Base-by-base conservation (phyloP, 2,888 invertebrate genomes). In the Sicus ferrugineus region DNA sequence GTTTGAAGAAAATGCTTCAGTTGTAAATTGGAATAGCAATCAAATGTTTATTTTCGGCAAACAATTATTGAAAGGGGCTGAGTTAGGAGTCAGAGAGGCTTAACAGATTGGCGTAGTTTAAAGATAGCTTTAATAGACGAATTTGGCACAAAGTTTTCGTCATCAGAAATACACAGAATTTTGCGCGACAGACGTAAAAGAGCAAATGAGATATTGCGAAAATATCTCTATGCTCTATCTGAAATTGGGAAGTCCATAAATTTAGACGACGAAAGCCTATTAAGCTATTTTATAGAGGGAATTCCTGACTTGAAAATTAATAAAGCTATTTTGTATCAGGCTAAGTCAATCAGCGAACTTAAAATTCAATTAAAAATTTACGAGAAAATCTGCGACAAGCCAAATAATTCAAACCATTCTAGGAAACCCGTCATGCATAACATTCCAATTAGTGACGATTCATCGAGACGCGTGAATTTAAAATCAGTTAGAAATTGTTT, bases 1-100 rank as follows among this genome's bases (percentile, higher is more conserved):
- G n/a, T 73, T 73, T 28, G 70, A 71, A 50, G 68, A 71, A 21
- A 67, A 67, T 11, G 74, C 73, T 9, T 26, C 11, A 11, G 69
- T 64, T 4, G 68, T 72, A 2, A 61, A 52, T 14, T 73, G 71
- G 72, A 67, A 70, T 19, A n/a, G 23, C 2, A 56, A 71, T 11
- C 68, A 70, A 19, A 72, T 69, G 14, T 71, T 19, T 52, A 30
- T 73, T 1, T 72, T 70, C 34, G 72, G 58, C 0, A 72, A 70
- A 30, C 73, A 74, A 50, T 56, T 67, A 14, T 26, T 71, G 11
- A 70, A 58, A 21, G 67, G 71, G 4, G 65, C 67, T 5, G 73
- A 34, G 23, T 70, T 0, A 42, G 68, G 16, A 42, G 73, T 16
- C 42, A 59, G 48, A 28, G 54, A n/a, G 5, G 5, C 38, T 48